Base-by-base conservation (phyloP, 2,888 invertebrate species). In the Timema cristinae region DNA sequence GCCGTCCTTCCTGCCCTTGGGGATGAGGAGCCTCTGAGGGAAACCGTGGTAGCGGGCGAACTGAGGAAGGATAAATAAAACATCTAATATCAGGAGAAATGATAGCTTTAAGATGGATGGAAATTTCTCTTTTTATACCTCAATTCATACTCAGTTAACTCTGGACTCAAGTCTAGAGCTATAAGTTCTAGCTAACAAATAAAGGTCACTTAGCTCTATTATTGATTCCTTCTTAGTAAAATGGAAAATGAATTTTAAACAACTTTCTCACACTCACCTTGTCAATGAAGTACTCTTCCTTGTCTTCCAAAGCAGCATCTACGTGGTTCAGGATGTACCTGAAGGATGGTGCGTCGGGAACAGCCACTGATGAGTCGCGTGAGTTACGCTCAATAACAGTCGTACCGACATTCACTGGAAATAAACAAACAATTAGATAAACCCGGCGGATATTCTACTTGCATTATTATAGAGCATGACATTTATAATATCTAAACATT, bases 311-410 rank as follows among this genome's bases (percentile, higher is more conserved):
- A 66, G 89, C 86, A n/a, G 84, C 79, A 75, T 89, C 85, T 48
- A 91, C 82, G 77, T 86, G 86, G 78, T 88, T 86, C 84, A 86
- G 86, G 73, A 91, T 82, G 75, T 90, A 86, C 32, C 86, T 85
- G 78, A 88, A 88, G 79, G 88, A 86, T 56, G 89, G 86, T 73
- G 86, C 86, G 80, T 93, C 91, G 70, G 86, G 83, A 67, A 85
- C 84, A 75, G 87, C 86, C 79, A 87, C 88, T 78, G 86, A 84
- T 82, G 89, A 89, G 69, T 92, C 89, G 56, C 85, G 80, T 68
- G 91, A 91, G 81, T 85, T 87, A 76, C 93, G 89, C 50, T 87
- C 84, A 77, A 93, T 86, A 11, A 84, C 84, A 81, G 91, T 93
- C 78, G 85, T 82, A 32, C 93, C 93, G 75, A 85, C 83, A 50